Conservation (phyloP, 2,797 vertebrate genomes). For the Zonotrichia albicollis region DNA sequence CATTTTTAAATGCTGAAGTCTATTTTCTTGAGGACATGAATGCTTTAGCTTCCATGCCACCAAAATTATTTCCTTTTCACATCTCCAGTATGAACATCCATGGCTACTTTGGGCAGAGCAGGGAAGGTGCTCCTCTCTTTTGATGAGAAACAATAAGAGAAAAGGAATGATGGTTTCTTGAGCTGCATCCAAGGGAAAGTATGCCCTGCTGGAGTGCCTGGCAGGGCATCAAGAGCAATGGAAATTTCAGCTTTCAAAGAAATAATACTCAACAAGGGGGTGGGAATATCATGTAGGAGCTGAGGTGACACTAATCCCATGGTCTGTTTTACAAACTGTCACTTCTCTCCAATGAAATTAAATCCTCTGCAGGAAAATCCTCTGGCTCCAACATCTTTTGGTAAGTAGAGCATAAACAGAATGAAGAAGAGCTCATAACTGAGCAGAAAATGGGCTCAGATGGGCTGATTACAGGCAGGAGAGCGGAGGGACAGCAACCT, state of each 20-base stretch:
- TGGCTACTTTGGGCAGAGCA: neutral
- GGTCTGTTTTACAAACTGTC: neutral
- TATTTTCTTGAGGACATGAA: neutral
- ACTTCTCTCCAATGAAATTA: conserved; percentile 13
- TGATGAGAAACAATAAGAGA: conserved; percentile 49
- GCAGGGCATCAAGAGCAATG: conserved; percentile 57
- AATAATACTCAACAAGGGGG: neutral
- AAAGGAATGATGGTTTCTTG: conserved; percentile 61
- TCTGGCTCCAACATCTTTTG: neutral
- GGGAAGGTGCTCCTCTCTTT: neutral
- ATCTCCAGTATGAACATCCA: neutral
- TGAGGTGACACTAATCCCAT: conserved; percentile 15
- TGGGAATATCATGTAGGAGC: neutral
- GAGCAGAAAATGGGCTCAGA: neutral
- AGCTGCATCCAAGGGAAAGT: conserved; percentile 69
- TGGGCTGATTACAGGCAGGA: neutral
- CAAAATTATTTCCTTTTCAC: conserved; percentile 2
- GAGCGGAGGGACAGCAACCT: neutral
- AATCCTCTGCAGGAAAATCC: conserved; percentile 14
- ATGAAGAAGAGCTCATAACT: neutral
- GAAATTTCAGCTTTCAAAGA: conserved; percentile 69
- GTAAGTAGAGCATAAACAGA: neutral
- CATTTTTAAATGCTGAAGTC: neutral
- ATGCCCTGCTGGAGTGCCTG: conserved; percentile 63
- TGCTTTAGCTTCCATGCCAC: neutral